Evolutionary conservation across 2,113 vertebrate genomes (phyloP).

Genomic region (Eptatretus burgeri): DNA sequence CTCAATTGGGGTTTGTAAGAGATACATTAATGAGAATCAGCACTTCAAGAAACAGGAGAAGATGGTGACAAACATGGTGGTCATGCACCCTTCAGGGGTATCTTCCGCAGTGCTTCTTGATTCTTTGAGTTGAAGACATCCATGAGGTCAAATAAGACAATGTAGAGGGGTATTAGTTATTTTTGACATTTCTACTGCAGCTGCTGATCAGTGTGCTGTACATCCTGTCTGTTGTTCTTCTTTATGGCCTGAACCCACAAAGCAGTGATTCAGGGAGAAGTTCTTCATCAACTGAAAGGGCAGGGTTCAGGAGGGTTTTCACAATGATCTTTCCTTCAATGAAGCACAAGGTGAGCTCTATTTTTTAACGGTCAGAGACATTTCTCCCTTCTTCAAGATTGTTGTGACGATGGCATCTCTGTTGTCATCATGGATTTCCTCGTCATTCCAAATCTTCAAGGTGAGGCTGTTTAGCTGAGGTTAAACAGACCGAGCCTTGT

Average conservation of each 20-base stretch:
- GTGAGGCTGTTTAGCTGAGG: not conserved
- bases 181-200: not conserved
- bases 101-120: not conserved
- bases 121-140: not conserved
- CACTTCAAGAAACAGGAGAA: not conserved
- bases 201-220: not conserved
- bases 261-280: not conserved
- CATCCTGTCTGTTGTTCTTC: not conserved
- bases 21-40: too few relatives aligned
- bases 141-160: not conserved
- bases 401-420: not conserved
- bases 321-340: slow-evolving; percentile 4
- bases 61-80: not conserved
- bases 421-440: not conserved
- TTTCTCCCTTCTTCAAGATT: slow-evolving; percentile 1
- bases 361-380: not conserved
- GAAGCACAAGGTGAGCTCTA: not conserved
- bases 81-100: not conserved
- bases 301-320: not conserved
- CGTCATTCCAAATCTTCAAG: not conserved
- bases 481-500: too few relatives aligned
- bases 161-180: not conserved
- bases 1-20: too few relatives aligned
- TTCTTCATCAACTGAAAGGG: not conserved
- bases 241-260: slow-evolving; percentile 1